Evolutionary conservation across 2,113 vertebrate genomes (phyloP).

Genomic region (Microcebus lehilahytsara): DNA sequence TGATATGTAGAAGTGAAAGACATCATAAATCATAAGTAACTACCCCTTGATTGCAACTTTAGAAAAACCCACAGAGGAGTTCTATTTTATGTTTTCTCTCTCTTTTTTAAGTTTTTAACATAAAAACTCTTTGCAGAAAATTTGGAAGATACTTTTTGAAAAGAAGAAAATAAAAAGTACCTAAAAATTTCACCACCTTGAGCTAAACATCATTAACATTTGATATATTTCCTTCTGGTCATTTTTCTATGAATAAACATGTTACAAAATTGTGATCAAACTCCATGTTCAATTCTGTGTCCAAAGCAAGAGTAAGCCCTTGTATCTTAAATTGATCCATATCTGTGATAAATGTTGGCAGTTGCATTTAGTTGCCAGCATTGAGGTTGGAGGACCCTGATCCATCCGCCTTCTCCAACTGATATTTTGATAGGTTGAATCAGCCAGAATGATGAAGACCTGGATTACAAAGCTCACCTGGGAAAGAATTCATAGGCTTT

Average conservation of each 20-base stretch:
- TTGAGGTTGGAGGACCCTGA: background rate
- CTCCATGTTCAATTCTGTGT: background rate
- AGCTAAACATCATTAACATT: background rate
- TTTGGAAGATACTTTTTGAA: background rate
- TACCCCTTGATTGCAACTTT: background rate
- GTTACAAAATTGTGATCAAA: background rate
- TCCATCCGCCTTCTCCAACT: background rate
- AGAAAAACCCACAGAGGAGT: background rate
- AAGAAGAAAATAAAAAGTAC: background rate
- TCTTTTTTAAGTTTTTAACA: background rate
- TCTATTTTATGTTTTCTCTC: background rate
- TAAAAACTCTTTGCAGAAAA: background rate
- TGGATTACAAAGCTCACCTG: background rate
- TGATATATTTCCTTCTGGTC: background rate
- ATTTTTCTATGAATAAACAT: background rate
- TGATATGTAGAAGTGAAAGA: background rate
- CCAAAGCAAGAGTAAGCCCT: background rate
- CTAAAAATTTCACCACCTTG: background rate
- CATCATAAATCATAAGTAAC: background rate
- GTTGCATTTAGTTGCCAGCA: background rate
- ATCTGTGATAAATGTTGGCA: background rate
- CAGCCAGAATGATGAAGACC: background rate
- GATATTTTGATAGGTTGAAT: background rate
- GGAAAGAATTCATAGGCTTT: background rate
- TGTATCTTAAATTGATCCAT: background rate